These are phyloP conservation scores for Artibeus lituratus DNA, from an alignment of 2,797 vertebrate species.

Conservation along the genomic window DNA sequence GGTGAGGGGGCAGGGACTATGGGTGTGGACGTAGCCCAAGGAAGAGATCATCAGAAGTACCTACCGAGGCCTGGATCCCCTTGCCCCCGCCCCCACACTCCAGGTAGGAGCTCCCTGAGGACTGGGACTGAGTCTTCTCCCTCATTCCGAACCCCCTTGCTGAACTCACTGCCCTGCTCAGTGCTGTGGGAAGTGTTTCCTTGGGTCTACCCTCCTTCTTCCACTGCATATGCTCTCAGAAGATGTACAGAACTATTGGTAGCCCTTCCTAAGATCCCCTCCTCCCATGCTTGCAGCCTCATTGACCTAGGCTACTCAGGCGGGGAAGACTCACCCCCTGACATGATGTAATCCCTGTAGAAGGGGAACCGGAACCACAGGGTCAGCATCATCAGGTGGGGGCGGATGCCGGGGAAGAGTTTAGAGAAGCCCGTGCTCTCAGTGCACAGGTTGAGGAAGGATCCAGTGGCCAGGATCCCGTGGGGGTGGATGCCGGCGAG, in stretches of 20 bases:
- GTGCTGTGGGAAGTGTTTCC: neutral
- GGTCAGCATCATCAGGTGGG: constrained; percentile 90
- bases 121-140: neutral
- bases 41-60: neutral
- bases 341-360: constrained; percentile 94
- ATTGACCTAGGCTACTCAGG: neutral
- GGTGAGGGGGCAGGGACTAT: neutral
- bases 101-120: neutral
- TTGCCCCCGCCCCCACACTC: neutral
- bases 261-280: neutral
- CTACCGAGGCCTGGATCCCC: neutral
- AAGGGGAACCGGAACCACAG: constrained; percentile 93
- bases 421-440: constrained; percentile 86
- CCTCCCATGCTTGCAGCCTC: neutral
- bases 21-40: neutral
- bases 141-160: neutral
- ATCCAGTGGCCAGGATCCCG: constrained; percentile 90
- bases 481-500: constrained; percentile 94
- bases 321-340: constrained; percentile 83
- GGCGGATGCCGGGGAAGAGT: constrained; percentile 88
- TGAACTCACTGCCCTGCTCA: neutral
- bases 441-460: constrained; percentile 92
- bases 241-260: neutral
- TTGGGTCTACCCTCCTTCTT: neutral
- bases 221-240: neutral